These are phyloP conservation scores for Virgularia gustaviana DNA, from an alignment of 92 coral and sea anemone genomes.

Conservation along the genomic window DNA sequence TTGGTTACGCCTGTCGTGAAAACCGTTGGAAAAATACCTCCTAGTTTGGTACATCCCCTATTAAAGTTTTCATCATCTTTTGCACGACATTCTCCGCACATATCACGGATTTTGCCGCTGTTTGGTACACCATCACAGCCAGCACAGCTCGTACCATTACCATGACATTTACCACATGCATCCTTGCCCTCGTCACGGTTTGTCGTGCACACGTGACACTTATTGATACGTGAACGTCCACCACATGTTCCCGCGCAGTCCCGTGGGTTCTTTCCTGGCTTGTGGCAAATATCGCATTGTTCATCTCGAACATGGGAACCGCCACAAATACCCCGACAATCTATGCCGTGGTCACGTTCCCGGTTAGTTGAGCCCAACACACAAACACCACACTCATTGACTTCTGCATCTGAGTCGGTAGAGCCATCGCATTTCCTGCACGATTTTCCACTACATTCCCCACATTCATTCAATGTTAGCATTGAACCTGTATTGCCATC, in stretches of 20 bases:
- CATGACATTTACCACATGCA: slow-evolving; percentile 59
- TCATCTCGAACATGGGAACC: not conserved
- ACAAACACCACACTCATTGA: slow-evolving; percentile 4
- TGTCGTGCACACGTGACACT: not conserved
- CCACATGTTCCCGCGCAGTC: slow-evolving; percentile 10
- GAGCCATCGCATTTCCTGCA: slow-evolving; percentile 19
- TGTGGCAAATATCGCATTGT: not conserved
- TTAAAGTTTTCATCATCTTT: slow-evolving; percentile 5
- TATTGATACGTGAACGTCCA: not conserved
- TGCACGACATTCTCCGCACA: not conserved
- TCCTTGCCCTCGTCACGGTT: slow-evolving; percentile 42
- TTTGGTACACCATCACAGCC: slow-evolving; percentile 10
- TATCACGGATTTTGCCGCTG: not conserved
- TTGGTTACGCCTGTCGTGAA: not conserved
- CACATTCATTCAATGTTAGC: not conserved
- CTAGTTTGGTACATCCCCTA: not conserved
- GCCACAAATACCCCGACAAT: not conserved
- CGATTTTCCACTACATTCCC: not conserved
- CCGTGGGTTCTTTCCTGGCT: not conserved
- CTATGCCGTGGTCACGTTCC: not conserved
- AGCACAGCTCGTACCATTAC: slow-evolving; percentile 34
- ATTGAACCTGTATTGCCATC: slow-evolving; percentile 3
- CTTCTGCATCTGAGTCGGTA: not conserved
- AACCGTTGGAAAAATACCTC: not conserved
- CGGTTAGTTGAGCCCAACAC: not conserved